phyloP scores from a whole-genome alignment of 2,888 invertebrate species.

The Protonemura montana region DNA sequence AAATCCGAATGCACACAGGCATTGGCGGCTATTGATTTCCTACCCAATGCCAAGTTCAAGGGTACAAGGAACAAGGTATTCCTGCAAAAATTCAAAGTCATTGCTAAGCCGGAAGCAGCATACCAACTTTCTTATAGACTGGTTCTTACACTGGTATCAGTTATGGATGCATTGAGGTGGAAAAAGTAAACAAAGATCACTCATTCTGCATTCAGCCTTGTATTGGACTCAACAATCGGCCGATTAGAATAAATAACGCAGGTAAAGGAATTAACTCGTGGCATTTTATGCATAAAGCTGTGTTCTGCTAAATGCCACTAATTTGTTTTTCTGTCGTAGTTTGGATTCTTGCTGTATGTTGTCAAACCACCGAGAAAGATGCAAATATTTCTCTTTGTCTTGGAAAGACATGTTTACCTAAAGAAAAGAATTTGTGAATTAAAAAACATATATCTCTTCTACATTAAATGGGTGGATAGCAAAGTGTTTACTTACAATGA shows the following conservation, averaged over 20 bases:
- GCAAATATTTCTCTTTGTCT: conserved; percentile 73
- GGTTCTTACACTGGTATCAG: neutral
- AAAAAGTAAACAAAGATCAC: neutral
- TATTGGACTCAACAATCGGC: neutral
- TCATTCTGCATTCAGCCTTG: neutral
- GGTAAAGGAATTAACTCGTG: neutral
- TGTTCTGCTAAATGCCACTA: conserved; percentile 59
- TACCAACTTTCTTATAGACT: neutral
- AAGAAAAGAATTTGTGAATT: conserved; percentile 55
- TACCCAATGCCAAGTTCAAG: neutral
- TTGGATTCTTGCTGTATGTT: conserved; percentile 75
- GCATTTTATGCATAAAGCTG: conserved; percentile 42
- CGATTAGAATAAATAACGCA: neutral
- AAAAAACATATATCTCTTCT: too few species aligned
- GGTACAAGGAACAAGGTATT: neutral
- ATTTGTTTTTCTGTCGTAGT: conserved; percentile 64
- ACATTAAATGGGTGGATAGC: conserved; percentile 44
- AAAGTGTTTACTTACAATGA: conserved; percentile 66
- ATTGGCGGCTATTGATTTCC: neutral
- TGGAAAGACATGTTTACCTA: conserved; percentile 70
- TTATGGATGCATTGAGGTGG: neutral
- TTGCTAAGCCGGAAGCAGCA: neutral
- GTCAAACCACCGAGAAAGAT: conserved; percentile 80
- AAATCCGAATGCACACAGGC: neutral
- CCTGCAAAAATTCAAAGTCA: neutral